phyloP scores from a whole-genome alignment of 2,888 invertebrate genomes.

The Calliopum simillimum region DNA sequence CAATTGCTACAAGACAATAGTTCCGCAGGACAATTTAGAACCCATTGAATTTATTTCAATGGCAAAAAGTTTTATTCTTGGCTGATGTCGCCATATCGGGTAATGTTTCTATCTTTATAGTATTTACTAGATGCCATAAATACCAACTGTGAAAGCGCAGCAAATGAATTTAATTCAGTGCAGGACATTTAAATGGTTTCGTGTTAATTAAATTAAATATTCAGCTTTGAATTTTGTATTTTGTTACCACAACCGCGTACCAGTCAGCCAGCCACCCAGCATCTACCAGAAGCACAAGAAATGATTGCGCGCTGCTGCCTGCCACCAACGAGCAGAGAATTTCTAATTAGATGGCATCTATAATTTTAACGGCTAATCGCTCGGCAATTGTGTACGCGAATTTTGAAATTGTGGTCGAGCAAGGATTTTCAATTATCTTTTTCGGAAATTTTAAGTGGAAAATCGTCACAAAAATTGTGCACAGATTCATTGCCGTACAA shows the following conservation, averaged over 20 bases:
- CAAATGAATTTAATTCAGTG: conserved; percentile 26
- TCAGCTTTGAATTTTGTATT: conserved; percentile 48
- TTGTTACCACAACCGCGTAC: conserved; percentile 22
- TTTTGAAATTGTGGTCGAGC: conserved; percentile 54
- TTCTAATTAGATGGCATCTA: conserved; percentile 64
- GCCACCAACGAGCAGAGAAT: conserved; percentile 44
- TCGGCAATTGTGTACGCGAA: conserved; percentile 42
- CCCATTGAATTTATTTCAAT: conserved; percentile 9
- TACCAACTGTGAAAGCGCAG: conserved; percentile 48
- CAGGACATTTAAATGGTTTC: conserved; percentile 56
- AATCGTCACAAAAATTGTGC: conserved; percentile 19
- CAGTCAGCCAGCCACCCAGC: conserved; percentile 19
- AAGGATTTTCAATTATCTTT: conserved; percentile 34
- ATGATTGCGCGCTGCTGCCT: conserved; percentile 44
- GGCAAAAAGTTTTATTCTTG: not conserved
- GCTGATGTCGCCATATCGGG: not conserved
- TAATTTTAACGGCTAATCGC: conserved; percentile 64
- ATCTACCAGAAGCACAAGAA: conserved; percentile 33
- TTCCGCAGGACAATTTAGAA: conserved; percentile 4
- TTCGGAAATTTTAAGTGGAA: conserved; percentile 7
- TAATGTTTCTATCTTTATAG: conserved; percentile 20
- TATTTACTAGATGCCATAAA: conserved; percentile 61
- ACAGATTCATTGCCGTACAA: conserved; percentile 3
- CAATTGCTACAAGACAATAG: conserved; percentile 8
- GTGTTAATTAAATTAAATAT: conserved; percentile 66